Percentiles rank a stretch among this genome's conserved stretches.
These are phyloP conservation scores for Lasioglossum figueresi DNA, from an alignment of 2,888 invertebrate species.

Conservation along the genomic window DNA sequence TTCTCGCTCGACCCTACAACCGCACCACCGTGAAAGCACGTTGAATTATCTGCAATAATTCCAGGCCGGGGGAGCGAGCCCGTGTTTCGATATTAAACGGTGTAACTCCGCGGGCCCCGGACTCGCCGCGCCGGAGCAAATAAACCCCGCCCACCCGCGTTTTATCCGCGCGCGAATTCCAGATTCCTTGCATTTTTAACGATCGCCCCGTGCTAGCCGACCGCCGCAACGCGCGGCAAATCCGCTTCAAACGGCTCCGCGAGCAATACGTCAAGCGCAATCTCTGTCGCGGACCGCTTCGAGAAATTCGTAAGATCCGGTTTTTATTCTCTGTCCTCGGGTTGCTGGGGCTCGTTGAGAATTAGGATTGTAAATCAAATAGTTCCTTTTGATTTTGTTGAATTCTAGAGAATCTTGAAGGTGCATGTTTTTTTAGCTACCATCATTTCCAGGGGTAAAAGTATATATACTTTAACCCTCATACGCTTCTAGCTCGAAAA, in stretches of 20 bases:
- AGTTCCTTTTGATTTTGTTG: neutral
- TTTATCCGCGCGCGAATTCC: constrained; percentile 4
- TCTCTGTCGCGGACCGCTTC: neutral
- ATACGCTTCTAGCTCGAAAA: neutral
- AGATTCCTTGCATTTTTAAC: constrained; percentile 4
- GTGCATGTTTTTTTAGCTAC: neutral
- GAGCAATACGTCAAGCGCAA: neutral
- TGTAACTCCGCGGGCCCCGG: constrained; percentile 3
- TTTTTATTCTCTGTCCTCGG: neutral
- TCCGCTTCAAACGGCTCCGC: neutral
- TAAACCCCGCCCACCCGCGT: neutral
- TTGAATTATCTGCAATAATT: constrained; percentile 9
- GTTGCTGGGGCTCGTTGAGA: neutral
- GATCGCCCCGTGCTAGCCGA: neutral
- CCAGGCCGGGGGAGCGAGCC: neutral
- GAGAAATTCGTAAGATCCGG: neutral
- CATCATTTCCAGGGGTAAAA: neutral
- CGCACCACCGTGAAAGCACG: neutral
- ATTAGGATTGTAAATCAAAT: neutral
- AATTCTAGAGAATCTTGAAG: neutral
- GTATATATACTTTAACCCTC: neutral
- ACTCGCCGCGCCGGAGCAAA: neutral
- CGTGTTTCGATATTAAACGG: neutral
- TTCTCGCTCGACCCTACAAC: neutral
- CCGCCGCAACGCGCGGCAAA: neutral